Evolutionary conservation across 2,888 invertebrate genomes (phyloP).

Genomic region (Phytoseiulus persimilis): DNA sequence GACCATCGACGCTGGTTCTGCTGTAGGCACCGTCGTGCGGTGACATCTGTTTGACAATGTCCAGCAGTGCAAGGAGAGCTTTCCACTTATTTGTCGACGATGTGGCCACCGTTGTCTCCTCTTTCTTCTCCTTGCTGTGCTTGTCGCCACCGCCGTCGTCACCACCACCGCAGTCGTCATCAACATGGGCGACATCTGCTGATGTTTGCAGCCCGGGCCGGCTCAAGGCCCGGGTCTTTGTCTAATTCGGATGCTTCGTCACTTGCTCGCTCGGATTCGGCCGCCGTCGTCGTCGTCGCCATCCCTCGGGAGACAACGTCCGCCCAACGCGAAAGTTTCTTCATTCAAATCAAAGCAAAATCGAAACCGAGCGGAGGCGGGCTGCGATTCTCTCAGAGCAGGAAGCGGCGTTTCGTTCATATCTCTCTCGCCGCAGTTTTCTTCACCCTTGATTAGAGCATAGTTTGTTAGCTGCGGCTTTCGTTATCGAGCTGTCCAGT

Average conservation of each 20-base stretch:
- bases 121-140: not conserved
- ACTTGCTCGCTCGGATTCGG: not conserved
- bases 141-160: not conserved
- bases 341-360: not conserved
- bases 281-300: not conserved
- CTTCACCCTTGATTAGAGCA: not conserved
- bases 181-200: not conserved
- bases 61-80: not conserved
- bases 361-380: not conserved
- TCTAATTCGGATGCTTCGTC: not conserved
- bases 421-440: not conserved
- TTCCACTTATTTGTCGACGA: not conserved
- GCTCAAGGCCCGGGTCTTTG: not conserved
- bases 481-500: not conserved
- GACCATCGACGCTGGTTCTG: not conserved
- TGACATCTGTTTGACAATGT: conserved; percentile 5
- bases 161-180: not conserved
- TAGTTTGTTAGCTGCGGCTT: not conserved
- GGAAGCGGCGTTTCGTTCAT: not conserved
- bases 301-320: not conserved
- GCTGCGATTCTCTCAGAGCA: not conserved
- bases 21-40: not conserved
- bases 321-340: not conserved
- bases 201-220: not conserved
- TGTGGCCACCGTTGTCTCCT: not conserved